A percentile compares a stretch with the other conserved stretches of the same genome.
Conservation (phyloP, 1,140 invertebrate genomes). For the Leptinotarsa defecta region DNA sequence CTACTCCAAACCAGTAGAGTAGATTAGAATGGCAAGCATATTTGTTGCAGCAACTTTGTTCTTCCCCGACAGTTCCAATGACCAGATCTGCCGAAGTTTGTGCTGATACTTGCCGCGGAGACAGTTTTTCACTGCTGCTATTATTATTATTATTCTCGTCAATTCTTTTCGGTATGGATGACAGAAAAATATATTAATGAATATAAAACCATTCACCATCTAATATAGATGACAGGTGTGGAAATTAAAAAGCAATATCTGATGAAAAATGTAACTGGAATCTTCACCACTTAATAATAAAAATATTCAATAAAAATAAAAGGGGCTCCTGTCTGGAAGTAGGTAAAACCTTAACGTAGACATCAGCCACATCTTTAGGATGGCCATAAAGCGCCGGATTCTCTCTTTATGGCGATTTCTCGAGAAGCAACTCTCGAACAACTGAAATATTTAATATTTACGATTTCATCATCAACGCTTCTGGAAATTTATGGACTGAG, state of each 20-base stretch:
- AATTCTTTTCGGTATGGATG: no score
- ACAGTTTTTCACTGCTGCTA: no score
- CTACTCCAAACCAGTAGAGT: no score
- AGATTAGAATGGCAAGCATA: no score
- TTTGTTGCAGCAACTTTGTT: no score
- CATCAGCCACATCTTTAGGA: constrained; percentile 20
- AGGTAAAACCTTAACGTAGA: constrained; percentile 20
- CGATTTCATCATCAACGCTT: background rate
- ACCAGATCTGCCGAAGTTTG: no score
- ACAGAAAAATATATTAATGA: no score
- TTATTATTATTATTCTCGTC: no score
- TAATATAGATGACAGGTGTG: background rate
- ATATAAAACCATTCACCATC: no score
- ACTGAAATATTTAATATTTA: constrained; percentile 7
- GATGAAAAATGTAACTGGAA: background rate
- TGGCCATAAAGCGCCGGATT: constrained; percentile 16
- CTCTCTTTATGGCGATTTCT: constrained; percentile 20
- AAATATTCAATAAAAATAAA: constrained; percentile 17
- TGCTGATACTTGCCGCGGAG: no score
- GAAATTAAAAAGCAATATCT: background rate
- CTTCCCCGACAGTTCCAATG: no score
- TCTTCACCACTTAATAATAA: background rate
- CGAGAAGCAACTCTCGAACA: constrained; percentile 2
- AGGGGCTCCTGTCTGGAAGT: constrained; percentile 9
- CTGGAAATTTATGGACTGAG: background rate